Evolutionary conservation across 2,797 vertebrate species (phyloP), one percentile per base, ranked within the genome.

Genomic region (Myotis pilosus): DNA sequence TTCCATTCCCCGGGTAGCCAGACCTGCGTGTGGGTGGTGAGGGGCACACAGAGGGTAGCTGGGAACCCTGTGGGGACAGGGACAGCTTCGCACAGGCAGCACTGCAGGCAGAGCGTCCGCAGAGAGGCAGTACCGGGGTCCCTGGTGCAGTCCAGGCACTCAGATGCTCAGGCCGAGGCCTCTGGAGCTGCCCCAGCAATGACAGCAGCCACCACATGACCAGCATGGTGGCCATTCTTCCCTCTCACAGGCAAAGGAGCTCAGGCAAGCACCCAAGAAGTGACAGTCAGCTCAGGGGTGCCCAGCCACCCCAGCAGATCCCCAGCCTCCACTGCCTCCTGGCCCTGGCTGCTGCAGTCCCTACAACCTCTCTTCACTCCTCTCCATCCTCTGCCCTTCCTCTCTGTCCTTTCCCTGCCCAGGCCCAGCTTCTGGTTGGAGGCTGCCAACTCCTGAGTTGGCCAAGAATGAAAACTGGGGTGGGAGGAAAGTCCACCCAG

Each of bases 1-100:
- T 60, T 19, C 47, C 57, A 0, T 91, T 86, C 33, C 74, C 85
- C 41, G 3, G 53, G 30, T 36, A 60, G 36, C 87, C 44, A 33
- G 91, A 84, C 91, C 97, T 97, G 72, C 25, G 53, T 36, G 57
- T 17, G 33, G 49, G 38, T 4, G n/a, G 62, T 2, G 25, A 22
- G 44, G 51, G 7, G 22, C 5, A 17, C 44, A 75, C 38, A 69
- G 38, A 76, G 36, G 62, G 19, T 8, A 3, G 16, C 9, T 16
- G 62, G 72, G 64, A 30, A 20, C 60, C 47, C n/a, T 8, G 33
- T 1, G 1, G 38, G 1, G 38, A 17, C n/a, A 17, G 41, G 8
- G 66, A 38, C 5, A 1, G 49, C 47, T 64, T n/a, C 47, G 57
- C 22, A 47, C 33, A 71, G 55, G 53, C 86, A 85, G 44, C 23